Conservation (phyloP, 2,797 vertebrate species). For the Craterocephalus amniculus region DNA sequence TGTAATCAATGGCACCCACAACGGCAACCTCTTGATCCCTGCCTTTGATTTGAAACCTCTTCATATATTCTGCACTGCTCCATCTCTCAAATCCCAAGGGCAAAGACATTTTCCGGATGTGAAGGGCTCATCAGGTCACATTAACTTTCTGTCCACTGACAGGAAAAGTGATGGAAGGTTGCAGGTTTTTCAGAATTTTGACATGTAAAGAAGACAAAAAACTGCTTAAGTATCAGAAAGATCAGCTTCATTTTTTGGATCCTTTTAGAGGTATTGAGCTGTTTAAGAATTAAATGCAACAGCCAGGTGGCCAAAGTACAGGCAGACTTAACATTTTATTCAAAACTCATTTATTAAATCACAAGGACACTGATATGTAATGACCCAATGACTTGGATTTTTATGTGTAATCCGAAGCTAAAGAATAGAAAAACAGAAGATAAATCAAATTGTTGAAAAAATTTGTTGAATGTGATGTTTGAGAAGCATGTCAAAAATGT, state of each 20-base stretch:
- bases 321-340: constrained; percentile 33
- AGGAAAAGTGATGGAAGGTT: constrained; percentile 70
- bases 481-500: too few relatives aligned
- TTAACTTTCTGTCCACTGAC: constrained; percentile 69
- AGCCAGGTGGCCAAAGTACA: constrained; percentile 14
- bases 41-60: constrained; percentile 61
- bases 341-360: constrained; percentile 15
- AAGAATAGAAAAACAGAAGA: too few relatives aligned
- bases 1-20: constrained; percentile 55
- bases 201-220: constrained; percentile 18
- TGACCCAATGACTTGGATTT: constrained; percentile 20
- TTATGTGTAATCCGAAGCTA: not conserved
- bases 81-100: constrained; percentile 50
- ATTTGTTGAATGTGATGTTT: too few relatives aligned
- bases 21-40: constrained; percentile 50
- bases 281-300: constrained; percentile 12
- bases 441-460: too few relatives aligned
- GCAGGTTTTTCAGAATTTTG: constrained; percentile 48
- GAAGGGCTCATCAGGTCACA: constrained; percentile 70
- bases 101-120: constrained; percentile 50
- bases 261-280: constrained; percentile 18
- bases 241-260: constrained; percentile 23
- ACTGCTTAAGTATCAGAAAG: constrained; percentile 2
- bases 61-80: constrained; percentile 44
- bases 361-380: constrained; percentile 31